A percentile compares a stretch with the other conserved stretches of the same genome.
Conservation (phyloP, 2,113 vertebrate genomes). For the Salvelinus fontinalis region DNA sequence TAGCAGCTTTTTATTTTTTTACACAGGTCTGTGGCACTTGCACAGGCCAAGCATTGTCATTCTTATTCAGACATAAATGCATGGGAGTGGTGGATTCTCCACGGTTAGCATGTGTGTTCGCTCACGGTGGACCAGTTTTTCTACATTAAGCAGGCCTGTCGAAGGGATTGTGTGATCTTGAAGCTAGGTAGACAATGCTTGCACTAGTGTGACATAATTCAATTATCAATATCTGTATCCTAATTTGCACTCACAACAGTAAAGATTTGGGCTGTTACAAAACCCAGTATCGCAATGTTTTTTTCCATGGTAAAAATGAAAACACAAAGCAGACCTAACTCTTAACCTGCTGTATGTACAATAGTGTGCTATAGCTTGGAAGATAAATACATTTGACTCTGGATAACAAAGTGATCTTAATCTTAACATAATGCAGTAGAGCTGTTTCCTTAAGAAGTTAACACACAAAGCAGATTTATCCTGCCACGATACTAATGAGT, state of each 20-base stretch:
- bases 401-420: no score
- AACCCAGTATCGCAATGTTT: no score
- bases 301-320: no score
- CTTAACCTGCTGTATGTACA: no score
- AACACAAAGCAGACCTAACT: no score
- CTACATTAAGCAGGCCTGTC: constrained; percentile 25
- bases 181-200: not conserved
- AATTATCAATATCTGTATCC: not conserved
- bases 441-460: no score
- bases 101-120: not conserved
- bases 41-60: not conserved
- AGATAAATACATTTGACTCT: no score
- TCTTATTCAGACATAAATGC: not conserved
- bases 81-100: constrained; percentile 21
- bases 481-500: no score
- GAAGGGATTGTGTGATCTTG: constrained; percentile 5
- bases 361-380: no score
- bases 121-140: constrained; percentile 33
- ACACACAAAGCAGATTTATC: no score
- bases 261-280: not conserved
- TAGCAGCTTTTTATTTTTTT: not conserved
- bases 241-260: not conserved
- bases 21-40: not conserved
- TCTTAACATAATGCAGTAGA: no score
- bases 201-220: not conserved